Conservation (phyloP, 2,113 vertebrate genomes). For the Podarcis raffonei region DNA sequence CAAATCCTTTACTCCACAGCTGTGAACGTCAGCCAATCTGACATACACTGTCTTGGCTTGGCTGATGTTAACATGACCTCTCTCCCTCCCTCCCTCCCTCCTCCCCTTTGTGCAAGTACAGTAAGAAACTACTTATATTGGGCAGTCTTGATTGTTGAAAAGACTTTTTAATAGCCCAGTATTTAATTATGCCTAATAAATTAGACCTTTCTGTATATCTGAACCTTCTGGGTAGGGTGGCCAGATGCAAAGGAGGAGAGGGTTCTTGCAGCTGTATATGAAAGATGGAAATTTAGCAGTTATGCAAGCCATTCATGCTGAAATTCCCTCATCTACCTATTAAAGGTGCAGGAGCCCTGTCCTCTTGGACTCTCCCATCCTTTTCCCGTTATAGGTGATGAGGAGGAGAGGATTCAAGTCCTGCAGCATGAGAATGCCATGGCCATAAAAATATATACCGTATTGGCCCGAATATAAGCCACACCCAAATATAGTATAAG, state of each 20-base stretch:
- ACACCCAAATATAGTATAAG: too few species aligned
- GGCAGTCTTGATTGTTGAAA: not conserved
- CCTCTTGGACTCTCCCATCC: not conserved
- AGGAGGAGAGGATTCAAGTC: not conserved
- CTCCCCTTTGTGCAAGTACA: conserved; percentile 13
- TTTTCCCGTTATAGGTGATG: not conserved
- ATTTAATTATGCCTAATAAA: not conserved
- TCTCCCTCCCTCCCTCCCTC: conserved; percentile 12
- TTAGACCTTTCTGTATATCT: not conserved
- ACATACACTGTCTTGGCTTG: conserved; percentile 34
- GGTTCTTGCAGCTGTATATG: not conserved
- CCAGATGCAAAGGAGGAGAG: not conserved
- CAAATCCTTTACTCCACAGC: conserved; percentile 61
- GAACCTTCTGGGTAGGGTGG: not conserved
- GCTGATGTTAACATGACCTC: conserved; percentile 38
- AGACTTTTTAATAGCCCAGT: not conserved
- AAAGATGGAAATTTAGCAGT: not conserved
- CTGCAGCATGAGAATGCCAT: too few species aligned
- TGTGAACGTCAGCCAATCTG: conserved; percentile 67
- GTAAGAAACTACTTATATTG: not conserved
- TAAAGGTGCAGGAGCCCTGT: not conserved
- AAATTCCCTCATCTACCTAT: too few species aligned
- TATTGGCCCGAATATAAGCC: too few species aligned
- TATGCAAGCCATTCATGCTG: not conserved
- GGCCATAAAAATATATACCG: too few species aligned